Conservation (phyloP, 1,140 invertebrate species). For the Hesperophylax magnus region DNA sequence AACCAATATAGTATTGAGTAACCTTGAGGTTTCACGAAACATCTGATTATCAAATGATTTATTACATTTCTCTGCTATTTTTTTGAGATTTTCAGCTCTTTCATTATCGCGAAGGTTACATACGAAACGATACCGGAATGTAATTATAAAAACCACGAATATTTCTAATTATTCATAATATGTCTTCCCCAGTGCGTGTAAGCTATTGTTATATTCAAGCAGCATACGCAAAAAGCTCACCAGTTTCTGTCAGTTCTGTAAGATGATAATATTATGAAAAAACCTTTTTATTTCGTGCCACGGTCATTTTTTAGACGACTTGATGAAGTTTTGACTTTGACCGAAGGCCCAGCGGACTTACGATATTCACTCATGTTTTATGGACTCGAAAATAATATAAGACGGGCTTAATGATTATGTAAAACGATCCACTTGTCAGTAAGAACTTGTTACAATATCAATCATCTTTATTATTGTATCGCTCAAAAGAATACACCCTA, state of each 20-base stretch:
- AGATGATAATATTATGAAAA: background rate
- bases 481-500: conserved; percentile 37
- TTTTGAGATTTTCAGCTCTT: background rate
- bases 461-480: conserved; percentile 54
- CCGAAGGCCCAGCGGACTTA: conserved; percentile 9
- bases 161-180: conserved; percentile 8
- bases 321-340: background rate
- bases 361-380: conserved; percentile 41
- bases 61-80: background rate
- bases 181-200: background rate
- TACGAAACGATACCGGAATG: background rate
- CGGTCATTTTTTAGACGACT: background rate
- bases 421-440: conserved; percentile 58
- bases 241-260: background rate
- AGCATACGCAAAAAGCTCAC: background rate
- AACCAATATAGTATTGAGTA: background rate
- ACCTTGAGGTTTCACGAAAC: background rate
- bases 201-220: background rate
- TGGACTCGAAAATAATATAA: conserved; percentile 49
- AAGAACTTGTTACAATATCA: conserved; percentile 57
- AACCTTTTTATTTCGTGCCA: background rate
- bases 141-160: conserved; percentile 5
- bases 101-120: background rate
- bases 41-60: background rate
- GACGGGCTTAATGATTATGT: conserved; percentile 57